These are phyloP conservation scores for Ophiodon elongatus DNA, from an alignment of 2,113 vertebrate species.

Conservation along the genomic window DNA sequence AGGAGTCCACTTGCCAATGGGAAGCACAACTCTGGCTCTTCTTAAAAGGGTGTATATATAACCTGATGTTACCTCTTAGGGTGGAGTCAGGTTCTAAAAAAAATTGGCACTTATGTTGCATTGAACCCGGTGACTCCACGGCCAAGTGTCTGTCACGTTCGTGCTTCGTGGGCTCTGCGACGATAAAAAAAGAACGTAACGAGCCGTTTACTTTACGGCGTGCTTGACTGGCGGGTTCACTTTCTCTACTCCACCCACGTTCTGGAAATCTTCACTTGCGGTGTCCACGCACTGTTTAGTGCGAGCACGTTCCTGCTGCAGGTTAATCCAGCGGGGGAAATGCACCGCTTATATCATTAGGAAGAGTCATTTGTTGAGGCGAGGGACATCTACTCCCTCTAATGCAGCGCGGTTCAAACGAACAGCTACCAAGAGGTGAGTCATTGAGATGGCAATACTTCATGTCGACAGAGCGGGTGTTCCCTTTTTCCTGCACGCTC, in stretches of 20 bases:
- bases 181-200: no score
- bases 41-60: no score
- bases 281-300: neutral
- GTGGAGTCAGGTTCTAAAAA: conserved; percentile 25
- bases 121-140: neutral
- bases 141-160: conserved; percentile 52
- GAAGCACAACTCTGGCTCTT: neutral
- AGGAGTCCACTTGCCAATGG: neutral
- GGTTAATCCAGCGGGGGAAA: neutral
- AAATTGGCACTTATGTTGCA: neutral
- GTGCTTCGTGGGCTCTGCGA: no score
- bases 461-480: neutral
- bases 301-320: neutral
- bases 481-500: neutral
- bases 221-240: no score
- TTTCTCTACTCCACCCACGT: no score
- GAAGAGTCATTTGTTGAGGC: neutral
- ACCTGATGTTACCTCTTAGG: conserved; percentile 41
- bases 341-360: neutral
- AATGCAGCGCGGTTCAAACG: neutral
- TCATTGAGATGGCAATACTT: neutral
- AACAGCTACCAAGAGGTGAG: neutral
- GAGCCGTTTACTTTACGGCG: no score
- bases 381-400: neutral
- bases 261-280: no score